Base-by-base conservation (phyloP, 92 coral and sea anemone genomes). In the Phenganax marumi region DNA sequence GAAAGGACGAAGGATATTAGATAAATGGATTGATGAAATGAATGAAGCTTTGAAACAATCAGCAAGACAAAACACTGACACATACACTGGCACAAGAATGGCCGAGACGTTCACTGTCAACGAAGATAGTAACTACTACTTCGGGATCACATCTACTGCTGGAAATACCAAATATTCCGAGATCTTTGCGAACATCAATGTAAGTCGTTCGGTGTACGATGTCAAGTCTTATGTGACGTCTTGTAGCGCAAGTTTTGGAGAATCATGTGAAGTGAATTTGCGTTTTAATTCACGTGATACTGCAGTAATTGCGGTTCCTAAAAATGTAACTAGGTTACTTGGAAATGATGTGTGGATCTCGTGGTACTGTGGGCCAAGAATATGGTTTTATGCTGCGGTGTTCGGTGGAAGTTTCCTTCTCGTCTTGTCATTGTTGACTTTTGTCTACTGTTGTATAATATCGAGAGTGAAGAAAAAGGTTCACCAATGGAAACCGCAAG, bases 311-410 rank as follows among this genome's bases (percentile, higher is more conserved):
- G 18, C 12, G 33, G 60, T 78, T 3, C 71, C 65, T 10, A 52
- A 50, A 17, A 47, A 46, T 17, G 51, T n/a, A 46, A 78, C 83
- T 8, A 72, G 12, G 16, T 12, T 46, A 46, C 52, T 8, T 17
- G 18, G 47, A 18, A 56, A 13, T 9, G 83, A 78, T 50, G 73
- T 78, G 26, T 78, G 83, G 83, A 52, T 62, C 8, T 2, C 52
- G 43, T 78, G 83, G 83, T 78, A 78, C 25, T 78, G 83, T 63
- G 54, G 46, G 66, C 83, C 83, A 21, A 50, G 83, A 61, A 78
- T 78, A 60, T 78, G 83, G 83, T 56, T 78, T 9, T 78, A 78
- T 63, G 50, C 52, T 10, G 53, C 48, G 50, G 68, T 63, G 58
- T 78, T 78, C 60, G 83, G 18, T 18, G 83, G 83, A 3, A 21